phyloP scores from a whole-genome alignment of 35 echinoderm and acorn worm genomes.

The Apostichopus japonicus region DNA sequence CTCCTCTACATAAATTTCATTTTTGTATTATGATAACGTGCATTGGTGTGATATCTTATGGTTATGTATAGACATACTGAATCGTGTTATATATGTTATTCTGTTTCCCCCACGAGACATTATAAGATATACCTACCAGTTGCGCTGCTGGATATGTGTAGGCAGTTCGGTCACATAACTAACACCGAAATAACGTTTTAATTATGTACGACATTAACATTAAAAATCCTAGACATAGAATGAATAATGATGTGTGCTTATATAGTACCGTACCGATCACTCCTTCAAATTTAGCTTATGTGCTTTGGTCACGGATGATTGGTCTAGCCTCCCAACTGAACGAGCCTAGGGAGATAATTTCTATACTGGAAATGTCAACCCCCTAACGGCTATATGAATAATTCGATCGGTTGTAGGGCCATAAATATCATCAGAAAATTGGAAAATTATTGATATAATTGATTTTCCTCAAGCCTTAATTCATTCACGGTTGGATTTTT shows the following conservation, averaged over 20 bases:
- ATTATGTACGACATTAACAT: neutral
- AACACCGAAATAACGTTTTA: neutral
- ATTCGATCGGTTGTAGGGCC: neutral
- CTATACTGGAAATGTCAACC: slow-evolving; percentile 38
- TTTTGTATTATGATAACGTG: no score
- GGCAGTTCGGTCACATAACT: no score
- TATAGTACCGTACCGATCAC: neutral
- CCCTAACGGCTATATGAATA: slow-evolving; percentile 38
- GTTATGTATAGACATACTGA: no score
- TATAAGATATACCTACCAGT: no score
- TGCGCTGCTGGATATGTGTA: no score
- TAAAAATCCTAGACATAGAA: neutral
- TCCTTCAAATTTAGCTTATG: neutral
- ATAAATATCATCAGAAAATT: slow-evolving; percentile 11
- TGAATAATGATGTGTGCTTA: neutral
- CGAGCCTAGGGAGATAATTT: slow-evolving; percentile 2
- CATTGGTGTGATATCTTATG: no score
- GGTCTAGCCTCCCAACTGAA: neutral
- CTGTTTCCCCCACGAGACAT: no score
- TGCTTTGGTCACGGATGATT: neutral
- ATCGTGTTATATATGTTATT: no score
- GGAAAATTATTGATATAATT: slow-evolving; percentile 32
- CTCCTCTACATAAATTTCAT: no score
- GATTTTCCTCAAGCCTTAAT: slow-evolving; percentile 16
- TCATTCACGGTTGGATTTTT: neutral